Evolutionary conservation across 2,797 vertebrate genomes (phyloP).

Genomic region (Poeciliopsis gracilis): DNA sequence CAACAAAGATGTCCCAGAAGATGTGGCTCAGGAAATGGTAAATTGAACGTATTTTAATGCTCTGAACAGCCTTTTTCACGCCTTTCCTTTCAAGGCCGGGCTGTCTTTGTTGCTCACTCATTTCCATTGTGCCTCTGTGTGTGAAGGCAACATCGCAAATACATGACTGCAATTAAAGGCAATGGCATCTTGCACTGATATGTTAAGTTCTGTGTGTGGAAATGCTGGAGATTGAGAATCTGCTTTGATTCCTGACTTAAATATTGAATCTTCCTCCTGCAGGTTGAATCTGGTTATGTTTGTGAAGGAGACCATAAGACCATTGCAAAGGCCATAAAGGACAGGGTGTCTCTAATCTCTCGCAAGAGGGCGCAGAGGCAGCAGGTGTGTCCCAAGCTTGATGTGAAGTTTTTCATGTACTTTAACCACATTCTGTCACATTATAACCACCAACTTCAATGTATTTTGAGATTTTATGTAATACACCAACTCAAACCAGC

Average conservation of each 20-base stretch:
- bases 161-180: background rate
- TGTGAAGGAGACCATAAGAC: slow-evolving; percentile 98
- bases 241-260: background rate
- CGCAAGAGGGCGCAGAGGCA: slow-evolving; percentile 95
- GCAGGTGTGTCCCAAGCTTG: slow-evolving; percentile 67
- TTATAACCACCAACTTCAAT: background rate
- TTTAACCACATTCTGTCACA: background rate
- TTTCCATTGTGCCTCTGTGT: background rate
- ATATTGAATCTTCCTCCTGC: slow-evolving; percentile 25
- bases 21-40: slow-evolving; percentile 99
- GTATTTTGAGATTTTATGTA: background rate
- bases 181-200: background rate
- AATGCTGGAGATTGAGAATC: background rate
- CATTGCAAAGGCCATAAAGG: slow-evolving; percentile 98
- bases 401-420: background rate
- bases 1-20: slow-evolving; percentile 94
- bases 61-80: slow-evolving; percentile 6
- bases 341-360: slow-evolving; percentile 94
- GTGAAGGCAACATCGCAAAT: background rate
- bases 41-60: slow-evolving; percentile 44
- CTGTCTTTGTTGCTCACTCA: background rate
- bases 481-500: background rate
- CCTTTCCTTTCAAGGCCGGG: background rate
- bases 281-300: slow-evolving; percentile 98
- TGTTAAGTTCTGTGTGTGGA: background rate